Base-by-base conservation (phyloP, 2,113 vertebrate genomes). In the Phalacrocorax brasilianus region DNA sequence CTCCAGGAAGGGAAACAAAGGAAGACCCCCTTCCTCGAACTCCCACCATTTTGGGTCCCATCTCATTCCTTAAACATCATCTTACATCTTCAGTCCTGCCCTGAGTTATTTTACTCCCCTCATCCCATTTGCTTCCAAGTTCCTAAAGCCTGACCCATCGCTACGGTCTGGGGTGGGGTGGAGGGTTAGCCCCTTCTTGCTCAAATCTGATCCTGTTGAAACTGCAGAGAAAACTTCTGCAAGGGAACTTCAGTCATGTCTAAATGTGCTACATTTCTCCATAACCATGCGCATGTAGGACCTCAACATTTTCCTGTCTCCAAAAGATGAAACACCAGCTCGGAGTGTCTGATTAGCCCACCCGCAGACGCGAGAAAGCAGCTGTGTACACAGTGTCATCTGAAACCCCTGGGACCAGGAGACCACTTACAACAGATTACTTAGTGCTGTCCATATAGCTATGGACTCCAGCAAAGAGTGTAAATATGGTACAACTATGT, bases 251-350 rank as follows among this genome's bases (percentile, higher is more conserved):
- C 6, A 61, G 20, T 44, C 23, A 14, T 5, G 12, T 8, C 56
- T 50, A 40, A 15, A 20, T 1, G 1, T 16, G 14, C 0, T 5
- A 18, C 53, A 5, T n/a, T 47, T 38, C 38, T 45, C 67, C 63
- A 42, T 26, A 61, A 52, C 16, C 30, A n/a, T 14, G n/a, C 2
- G 7, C 33, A 71, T 66, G 28, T 11, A 77, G 40, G 32, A 66
- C 11, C 20, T 3, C 1, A 75, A 26, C 1, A 11, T 15, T 40
- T 44, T 45, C 15, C 26, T 50, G 13, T 50, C 35, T 45, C 42
- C 22, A 40, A 33, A 50, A 56, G 42, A 33, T 6, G n/a, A n/a
- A 18, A 33, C 12, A 28, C 16, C 8, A 40, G 26, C 33, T 27
- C 50, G 56, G 38, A n/a, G 18, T 9, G 12, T 3, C 42, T 49